Evolutionary conservation across 2,888 invertebrate species (phyloP).

Genomic region (Drosophila mettleri): DNA sequence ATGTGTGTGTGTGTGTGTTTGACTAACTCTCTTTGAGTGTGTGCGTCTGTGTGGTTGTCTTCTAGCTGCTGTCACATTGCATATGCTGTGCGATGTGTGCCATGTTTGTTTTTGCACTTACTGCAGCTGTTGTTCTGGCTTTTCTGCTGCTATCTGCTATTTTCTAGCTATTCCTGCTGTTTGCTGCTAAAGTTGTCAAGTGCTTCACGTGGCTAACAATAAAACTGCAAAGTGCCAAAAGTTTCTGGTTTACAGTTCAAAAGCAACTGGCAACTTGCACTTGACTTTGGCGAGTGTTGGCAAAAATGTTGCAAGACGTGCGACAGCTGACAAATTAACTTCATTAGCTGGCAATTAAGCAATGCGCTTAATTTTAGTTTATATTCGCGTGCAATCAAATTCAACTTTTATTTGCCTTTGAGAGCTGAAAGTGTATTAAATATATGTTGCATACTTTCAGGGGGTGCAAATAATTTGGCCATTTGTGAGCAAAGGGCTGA

Average conservation of each 20-base stretch:
- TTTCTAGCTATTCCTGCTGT: background rate
- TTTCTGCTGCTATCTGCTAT: background rate
- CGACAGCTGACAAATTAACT: conserved; percentile 8
- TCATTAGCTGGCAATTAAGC: conserved; percentile 8
- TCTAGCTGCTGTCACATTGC: conserved; percentile 19
- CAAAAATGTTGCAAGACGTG: background rate
- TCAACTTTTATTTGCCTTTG: too few species aligned
- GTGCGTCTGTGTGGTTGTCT: conserved; percentile 1
- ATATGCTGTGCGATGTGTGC: conserved; percentile 22
- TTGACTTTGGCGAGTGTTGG: background rate
- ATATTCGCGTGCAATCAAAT: background rate
- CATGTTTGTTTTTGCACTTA: conserved; percentile 17
- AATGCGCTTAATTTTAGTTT: background rate
- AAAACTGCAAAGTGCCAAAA: conserved; percentile 23
- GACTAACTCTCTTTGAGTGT: background rate
- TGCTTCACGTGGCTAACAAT: conserved; percentile 25
- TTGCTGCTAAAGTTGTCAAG: conserved; percentile 26
- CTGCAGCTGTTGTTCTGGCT: conserved; percentile 4
- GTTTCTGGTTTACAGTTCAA: conserved; percentile 12
- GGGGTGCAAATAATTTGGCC: background rate
- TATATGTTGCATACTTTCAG: conserved; percentile 1
- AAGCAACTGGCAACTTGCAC: conserved; percentile 9
- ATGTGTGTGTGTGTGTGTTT: conserved; percentile 6
- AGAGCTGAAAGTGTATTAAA: background rate
- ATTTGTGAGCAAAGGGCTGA: background rate